Evolutionary conservation across 2,888 invertebrate species (phyloP), one percentile per base, ranked within the genome.

Genomic region (Nebria brevicollis): DNA sequence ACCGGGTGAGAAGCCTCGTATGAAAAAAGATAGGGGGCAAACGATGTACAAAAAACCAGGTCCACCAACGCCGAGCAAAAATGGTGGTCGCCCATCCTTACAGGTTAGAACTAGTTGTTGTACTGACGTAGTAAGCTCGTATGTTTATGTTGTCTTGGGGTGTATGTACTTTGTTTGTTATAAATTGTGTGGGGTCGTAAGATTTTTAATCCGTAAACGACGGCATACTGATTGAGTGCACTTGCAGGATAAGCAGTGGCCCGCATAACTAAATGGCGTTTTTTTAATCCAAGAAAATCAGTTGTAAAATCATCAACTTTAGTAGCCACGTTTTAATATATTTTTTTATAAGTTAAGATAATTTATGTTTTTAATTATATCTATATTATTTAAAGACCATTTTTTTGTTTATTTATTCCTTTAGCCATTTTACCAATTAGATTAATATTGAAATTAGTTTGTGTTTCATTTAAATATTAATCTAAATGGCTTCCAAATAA

Each of bases 31-130:
- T 88, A 90, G 92, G 81, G 92, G 93, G 83, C 93, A 94, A 87
- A 95, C 94, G 0, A 93, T 94, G 0, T 96, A 96, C 87, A 95
- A 95, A 90, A 94, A 93, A 86, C 96, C 96, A 0, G 96, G 96
- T 0, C 96, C 96, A 72, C 96, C 96, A 34, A 96, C 96, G 0
- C 96, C 96, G 0, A 95, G 95, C 89, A 96, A 95, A 89, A 94
- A 95, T 87, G 95, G 95, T 11, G 89, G 94, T 1, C 91, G 95
- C 83, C 89, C 93, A 8, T 95, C 95, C 0, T 91, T 94, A 73
- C 94, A 93, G 88, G 93, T 94, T 86, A 89, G 90, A 84, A 83
- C 83, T 34, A 34, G 34, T 2, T 34, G 1, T 34, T 34, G 34
- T 34, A 34, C 34, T 34, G 34, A 34, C 54, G 65, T 75, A 73